Evolutionary conservation across 2,797 vertebrate species (phyloP), one percentile per base, ranked within the genome.

Genomic region (Melanotaenia boesemani): DNA sequence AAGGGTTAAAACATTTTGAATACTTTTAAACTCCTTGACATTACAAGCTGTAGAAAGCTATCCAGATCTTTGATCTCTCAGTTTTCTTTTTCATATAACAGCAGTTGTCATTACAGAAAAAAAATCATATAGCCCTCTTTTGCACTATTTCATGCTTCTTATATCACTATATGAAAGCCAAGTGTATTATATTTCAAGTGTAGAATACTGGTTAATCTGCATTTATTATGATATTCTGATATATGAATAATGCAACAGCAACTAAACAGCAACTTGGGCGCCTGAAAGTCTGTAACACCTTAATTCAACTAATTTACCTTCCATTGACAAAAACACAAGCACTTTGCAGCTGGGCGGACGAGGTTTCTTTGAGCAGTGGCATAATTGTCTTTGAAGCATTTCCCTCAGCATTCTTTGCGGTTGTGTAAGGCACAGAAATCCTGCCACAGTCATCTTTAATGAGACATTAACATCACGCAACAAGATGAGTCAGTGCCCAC

Each of bases 331-430:
- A 74, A 87, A 79, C 62, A 24, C 70, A 74, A 72, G 83, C 60
- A 69, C 81, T 64, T 85, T 20, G 73, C 84, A 87, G 73, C 81
- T 86, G 90, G 88, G 90, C 56, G 79, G 84, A 79, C 80, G 77
- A 81, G 68, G 79, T 80, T 85, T 85, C 81, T 81, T 13, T 71
- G 83, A 86, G 76, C 36, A 72, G 79, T 84, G 78, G 83, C 67
- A 59, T 76, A 65, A 70, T 84, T 71, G 79, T 72, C 83, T 95
- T 94, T 93, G 91, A 94, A 92, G 89, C 72, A 70, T 72, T 90
- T 90, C 89, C 91, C 91, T 88, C 74, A 55, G 81, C 93, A 95
- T 95, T 94, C 93, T 90, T 94, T 90, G 90, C 26, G 92, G 89
- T 91, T 93, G 90, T 91, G 93, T 91, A 90, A 92, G 81, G 83